Evolutionary conservation across 1,140 invertebrate genomes (phyloP).

Genomic region (Fopius arisanus): DNA sequence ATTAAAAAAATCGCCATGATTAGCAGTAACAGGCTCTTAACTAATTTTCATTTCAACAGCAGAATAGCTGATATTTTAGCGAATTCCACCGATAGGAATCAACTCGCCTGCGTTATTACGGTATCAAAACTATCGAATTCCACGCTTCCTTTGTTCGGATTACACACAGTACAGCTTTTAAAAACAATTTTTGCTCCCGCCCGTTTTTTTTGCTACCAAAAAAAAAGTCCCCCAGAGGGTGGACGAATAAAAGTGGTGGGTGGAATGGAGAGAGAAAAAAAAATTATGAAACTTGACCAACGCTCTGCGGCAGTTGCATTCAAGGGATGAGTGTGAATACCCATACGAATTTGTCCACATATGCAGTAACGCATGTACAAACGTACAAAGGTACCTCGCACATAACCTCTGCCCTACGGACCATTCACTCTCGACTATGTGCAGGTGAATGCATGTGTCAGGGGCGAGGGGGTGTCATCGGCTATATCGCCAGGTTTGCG

Average conservation of each 20-base stretch:
- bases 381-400: not conserved
- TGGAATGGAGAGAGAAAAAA: not conserved
- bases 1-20: not conserved
- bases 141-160: not conserved
- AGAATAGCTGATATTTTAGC: no score
- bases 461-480: slow-evolving; percentile 52
- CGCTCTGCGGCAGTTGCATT: not conserved
- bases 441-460: not conserved
- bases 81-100: not conserved
- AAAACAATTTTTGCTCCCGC: not conserved
- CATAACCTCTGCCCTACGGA: slow-evolving; percentile 1
- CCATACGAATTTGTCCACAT: not conserved
- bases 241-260: not conserved
- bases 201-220: not conserved
- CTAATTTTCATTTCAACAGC: no score
- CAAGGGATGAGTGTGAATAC: slow-evolving; percentile 2
- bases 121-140: not conserved
- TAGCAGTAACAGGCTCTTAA: no score
- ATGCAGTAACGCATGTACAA: slow-evolving; percentile 1
- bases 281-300: slow-evolving; percentile 11
- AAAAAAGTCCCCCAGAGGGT: not conserved
- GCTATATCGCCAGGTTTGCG: slow-evolving; percentile 44
- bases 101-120: not conserved
- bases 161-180: not conserved
- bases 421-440: slow-evolving; percentile 2